Base-by-base conservation (phyloP, 2,888 invertebrate species). In the Drosophila siamana region DNA sequence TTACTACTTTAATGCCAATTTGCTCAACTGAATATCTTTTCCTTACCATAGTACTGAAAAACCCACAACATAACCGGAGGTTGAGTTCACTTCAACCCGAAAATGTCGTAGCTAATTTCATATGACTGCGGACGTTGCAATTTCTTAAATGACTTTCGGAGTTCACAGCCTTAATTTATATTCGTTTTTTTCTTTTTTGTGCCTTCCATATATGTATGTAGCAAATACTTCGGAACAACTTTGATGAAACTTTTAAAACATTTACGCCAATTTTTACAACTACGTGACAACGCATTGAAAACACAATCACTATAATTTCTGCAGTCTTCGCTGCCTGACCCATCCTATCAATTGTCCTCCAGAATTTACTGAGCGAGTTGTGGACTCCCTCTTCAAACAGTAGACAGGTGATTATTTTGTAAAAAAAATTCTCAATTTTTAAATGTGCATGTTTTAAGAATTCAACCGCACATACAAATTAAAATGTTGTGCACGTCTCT, bases 161-260 rank as follows among this genome's bases (percentile, higher is more conserved):
- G 44, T 73, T 62, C 28, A 51, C n/a, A 13, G 30, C 16, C 48
- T n/a, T 26, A 26, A 26, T 26, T 26, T 26, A 1, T 26, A 0
- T 5, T 6, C 26, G 36, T 19, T 55, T 64, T 38, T 60, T 61
- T 36, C 33, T 40, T 68, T 66, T 40, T 16, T 38, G 3, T 74
- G 54, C 15, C 52, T 28, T 33, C 8, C 28, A 28, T 26, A 65
- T 50, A 54, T 33, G 40, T 50, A 54, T 33, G 40, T 44, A 24
- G 47, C 54, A 77, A 82, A 83, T 83, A 83, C 80, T 83, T 86
- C 80, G 70, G 74, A 80, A 70, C 83, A 88, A 88, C 78, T 88
- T 88, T 80, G 78, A 80, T 86, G 88, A 80, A 86, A 83, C 74
- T 83, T 83, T 86, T 74, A 63, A 88, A 86, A 80, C 86, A 88